A percentile compares a stretch with the other conserved stretches of the same genome.
Evolutionary conservation across 2,888 invertebrate genomes (phyloP).

Genomic region (Cepaea hortensis): DNA sequence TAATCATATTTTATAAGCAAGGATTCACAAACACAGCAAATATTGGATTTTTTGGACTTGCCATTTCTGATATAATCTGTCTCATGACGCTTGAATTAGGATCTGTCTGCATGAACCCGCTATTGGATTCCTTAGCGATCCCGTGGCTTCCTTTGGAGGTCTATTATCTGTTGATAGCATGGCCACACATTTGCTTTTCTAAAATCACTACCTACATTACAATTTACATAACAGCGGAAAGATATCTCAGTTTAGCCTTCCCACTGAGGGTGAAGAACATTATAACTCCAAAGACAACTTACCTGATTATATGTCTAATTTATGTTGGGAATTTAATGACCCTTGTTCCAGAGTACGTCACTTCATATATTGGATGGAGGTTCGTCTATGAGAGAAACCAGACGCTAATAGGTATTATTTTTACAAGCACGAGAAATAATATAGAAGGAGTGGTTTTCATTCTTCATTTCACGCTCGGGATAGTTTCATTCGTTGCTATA

Average conservation of each 20-base stretch:
- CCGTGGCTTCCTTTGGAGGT: background rate
- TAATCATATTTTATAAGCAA: no score
- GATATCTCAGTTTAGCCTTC: no score
- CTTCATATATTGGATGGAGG: background rate
- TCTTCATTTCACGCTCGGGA: background rate
- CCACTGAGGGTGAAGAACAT: no score
- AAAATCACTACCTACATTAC: background rate
- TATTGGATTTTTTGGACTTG: background rate
- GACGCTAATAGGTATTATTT: background rate
- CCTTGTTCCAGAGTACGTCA: background rate
- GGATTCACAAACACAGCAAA: no score
- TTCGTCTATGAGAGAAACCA: background rate
- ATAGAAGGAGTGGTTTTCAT: background rate
- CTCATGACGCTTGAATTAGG: background rate
- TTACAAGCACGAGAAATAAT: background rate
- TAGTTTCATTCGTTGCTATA: background rate
- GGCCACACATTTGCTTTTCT: background rate
- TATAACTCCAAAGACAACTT: background rate
- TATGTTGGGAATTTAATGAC: background rate
- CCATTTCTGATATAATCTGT: constrained; percentile 17
- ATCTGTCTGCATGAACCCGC: background rate
- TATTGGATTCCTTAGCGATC: background rate
- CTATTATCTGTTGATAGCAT: background rate
- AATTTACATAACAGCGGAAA: background rate
- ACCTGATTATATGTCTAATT: background rate